Evolutionary conservation across 2,113 vertebrate species (phyloP).

Genomic region (Leptosomus discolor): DNA sequence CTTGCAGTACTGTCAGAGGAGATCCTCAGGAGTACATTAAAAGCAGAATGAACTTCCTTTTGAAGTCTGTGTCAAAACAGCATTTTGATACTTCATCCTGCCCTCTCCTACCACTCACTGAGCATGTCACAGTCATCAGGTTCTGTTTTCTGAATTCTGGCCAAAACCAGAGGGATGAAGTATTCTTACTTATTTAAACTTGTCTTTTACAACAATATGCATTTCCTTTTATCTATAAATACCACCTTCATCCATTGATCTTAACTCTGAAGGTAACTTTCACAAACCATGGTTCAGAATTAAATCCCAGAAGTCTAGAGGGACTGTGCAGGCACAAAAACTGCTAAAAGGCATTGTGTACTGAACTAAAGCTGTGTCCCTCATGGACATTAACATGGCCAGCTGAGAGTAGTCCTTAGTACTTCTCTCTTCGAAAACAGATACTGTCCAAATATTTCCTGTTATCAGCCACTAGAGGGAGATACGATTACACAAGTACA

Average conservation of each 20-base stretch:
- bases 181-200: not conserved
- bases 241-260: not conserved
- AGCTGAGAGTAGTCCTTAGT: not conserved
- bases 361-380: not conserved
- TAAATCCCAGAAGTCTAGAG: not conserved
- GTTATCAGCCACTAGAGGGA: constrained; percentile 31
- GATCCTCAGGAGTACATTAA: not conserved
- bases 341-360: not conserved
- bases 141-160: not conserved
- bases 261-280: not conserved
- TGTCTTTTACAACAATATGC: not conserved
- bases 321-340: not conserved
- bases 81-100: not conserved
- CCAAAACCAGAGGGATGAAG: not conserved
- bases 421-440: not conserved
- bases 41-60: not conserved
- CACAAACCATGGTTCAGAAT: not conserved
- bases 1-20: not conserved
- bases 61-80: not conserved
- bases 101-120: not conserved
- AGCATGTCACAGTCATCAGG: not conserved
- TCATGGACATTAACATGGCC: not conserved
- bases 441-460: not conserved
- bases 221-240: not conserved
- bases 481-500: not conserved